Base-by-base conservation (phyloP, 2,113 vertebrate species). In the Sander lucioperca region DNA sequence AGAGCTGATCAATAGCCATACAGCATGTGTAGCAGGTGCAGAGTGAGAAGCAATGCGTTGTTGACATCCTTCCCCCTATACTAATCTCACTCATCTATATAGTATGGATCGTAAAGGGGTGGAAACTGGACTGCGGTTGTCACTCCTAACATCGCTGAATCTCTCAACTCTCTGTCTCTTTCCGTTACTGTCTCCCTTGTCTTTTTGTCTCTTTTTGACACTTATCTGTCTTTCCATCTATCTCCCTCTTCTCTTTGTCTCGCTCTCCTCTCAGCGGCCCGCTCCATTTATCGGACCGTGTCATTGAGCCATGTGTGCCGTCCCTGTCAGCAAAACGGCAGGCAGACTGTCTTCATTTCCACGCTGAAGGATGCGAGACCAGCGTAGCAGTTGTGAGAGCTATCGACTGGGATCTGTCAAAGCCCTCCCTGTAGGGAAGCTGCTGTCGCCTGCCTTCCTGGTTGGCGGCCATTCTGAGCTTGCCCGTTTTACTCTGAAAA, bases 391-490 rank as follows among this genome's bases (percentile, higher is more conserved):
- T 90, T 86, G 89, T 79, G 92, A 91, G 91, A 78, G 82, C 84
- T 90, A 91, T 94, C 79, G 90, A 93, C 91, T 89, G 87, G 79
- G 86, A 92, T 90, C 88, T 43, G 72, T 93, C 93, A 92, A 78
- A 92, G 68, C 36, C 74, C 68, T 86, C 79, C 92, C 91, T 76
- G 70, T 83, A 77, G 87, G 83, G 80, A 82, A 87, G 80, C 76
- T 78, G 79, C 72, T 80, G 61, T 74, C 12, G 56, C 70, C 73
- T 80, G 82, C 45, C 48, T 85, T 72, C 57, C 74, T 61, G 21
- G 50, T 79, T 68, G 79, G 80, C 79, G 76, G 80, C 82, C 77
- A 80, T 86, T 82, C 84, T 61, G 77, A 79, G 79, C 70, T 33
- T 12, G 81, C 78, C 79, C 25, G 33, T 30, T 86, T 75, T 45